Percentiles rank a stretch among this genome's conserved stretches.
Conservation (phyloP, 37 sponge, comb jelly and placozoan genomes). For the Hexactinellida sp. region DNA sequence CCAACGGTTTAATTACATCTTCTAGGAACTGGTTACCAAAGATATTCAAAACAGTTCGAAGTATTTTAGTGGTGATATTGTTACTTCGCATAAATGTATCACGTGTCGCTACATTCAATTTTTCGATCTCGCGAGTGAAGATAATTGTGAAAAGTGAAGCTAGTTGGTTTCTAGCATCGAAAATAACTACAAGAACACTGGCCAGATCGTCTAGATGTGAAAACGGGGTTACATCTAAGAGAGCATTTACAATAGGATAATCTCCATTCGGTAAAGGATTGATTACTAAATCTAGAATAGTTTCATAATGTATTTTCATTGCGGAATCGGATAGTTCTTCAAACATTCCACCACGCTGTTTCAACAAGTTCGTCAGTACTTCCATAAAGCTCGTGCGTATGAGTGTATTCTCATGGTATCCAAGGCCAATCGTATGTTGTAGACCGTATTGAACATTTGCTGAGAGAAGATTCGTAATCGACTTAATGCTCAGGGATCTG, state of each 20-base stretch:
- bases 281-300: neutral
- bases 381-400: conserved; percentile 4
- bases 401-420: neutral
- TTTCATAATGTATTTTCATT: neutral
- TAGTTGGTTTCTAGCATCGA: neutral
- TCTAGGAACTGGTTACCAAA: conserved; percentile 1
- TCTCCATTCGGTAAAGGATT: neutral
- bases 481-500: neutral
- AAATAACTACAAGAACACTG: neutral
- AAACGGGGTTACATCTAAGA: neutral
- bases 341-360: neutral
- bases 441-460: conserved; percentile 15
- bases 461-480: neutral
- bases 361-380: neutral
- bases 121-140: neutral
- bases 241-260: neutral
- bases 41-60: neutral
- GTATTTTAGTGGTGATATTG: neutral
- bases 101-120: neutral
- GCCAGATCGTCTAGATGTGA: neutral
- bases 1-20: neutral
- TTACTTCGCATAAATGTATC: neutral
- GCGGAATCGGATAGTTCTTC: neutral
- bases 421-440: neutral
- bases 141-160: neutral